Evolutionary conservation across 92 coral and sea anemone genomes (phyloP).

Genomic region (Nematostella vectensis): DNA sequence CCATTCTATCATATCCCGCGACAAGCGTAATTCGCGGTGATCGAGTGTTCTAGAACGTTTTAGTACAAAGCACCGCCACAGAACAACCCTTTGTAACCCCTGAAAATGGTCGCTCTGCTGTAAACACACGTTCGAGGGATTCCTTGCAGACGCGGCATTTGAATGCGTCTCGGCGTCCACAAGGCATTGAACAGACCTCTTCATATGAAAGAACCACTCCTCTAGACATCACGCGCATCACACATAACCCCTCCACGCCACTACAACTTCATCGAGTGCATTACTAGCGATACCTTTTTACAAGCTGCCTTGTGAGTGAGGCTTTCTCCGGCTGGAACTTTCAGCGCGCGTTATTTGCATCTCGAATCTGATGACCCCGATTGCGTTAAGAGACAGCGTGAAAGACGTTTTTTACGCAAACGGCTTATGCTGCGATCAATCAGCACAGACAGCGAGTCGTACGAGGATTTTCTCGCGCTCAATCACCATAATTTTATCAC

Average conservation of each 20-base stretch:
- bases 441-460: neutral
- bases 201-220: no score
- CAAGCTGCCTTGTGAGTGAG: neutral
- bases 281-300: neutral
- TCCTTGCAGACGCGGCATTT: no score
- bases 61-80: no score
- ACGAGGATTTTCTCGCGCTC: neutral
- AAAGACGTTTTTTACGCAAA: neutral
- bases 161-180: no score
- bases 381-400: neutral
- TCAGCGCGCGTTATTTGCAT: neutral
- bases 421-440: neutral
- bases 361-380: conserved; percentile 1
- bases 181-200: no score
- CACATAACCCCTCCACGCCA: neutral
- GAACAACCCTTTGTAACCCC: no score
- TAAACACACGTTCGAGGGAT: no score
- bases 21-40: no score
- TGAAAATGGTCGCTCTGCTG: no score
- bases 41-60: no score
- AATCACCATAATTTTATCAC: neutral
- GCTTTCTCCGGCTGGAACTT: neutral
- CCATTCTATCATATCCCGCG: no score
- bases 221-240: no score
- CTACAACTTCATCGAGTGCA: neutral